Conservation (phyloP, 1,140 invertebrate genomes). For the Nephila pilipes region DNA sequence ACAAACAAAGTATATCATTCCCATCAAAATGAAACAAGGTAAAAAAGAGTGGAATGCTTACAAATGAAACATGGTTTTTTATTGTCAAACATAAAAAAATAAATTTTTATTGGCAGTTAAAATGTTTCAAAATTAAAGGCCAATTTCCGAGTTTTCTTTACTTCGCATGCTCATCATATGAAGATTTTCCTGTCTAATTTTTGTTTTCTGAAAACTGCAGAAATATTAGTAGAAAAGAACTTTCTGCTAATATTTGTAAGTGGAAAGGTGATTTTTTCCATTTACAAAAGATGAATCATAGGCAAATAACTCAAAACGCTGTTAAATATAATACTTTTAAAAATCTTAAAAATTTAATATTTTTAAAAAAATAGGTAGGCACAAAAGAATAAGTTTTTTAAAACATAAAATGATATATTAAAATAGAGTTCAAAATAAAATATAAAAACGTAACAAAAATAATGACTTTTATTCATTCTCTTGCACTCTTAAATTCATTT, state of each 20-base stretch:
- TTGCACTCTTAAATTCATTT: neutral
- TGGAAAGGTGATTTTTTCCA: neutral
- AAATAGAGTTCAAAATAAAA: neutral
- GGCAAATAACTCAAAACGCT: neutral
- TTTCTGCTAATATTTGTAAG: neutral
- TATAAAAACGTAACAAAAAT: slow-evolving; percentile 30
- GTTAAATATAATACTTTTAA: neutral
- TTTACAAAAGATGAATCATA: neutral
- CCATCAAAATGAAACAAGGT: slow-evolving; percentile 32
- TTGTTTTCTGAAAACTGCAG: too few relatives aligned
- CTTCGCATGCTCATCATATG: too few relatives aligned
- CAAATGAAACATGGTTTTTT: neutral
- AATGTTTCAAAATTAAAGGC: too few relatives aligned
- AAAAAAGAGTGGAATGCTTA: slow-evolving; percentile 65
- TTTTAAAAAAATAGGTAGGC: slow-evolving; percentile 6
- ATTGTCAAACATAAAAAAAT: neutral
- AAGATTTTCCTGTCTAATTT: too few relatives aligned
- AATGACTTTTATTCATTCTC: neutral
- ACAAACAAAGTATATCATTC: neutral
- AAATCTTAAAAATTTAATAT: neutral
- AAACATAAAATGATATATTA: neutral
- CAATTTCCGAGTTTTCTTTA: too few relatives aligned
- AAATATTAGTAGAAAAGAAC: too few relatives aligned
- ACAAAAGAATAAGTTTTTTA: neutral
- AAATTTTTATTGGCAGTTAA: neutral